Evolutionary conservation across 2,113 vertebrate genomes (phyloP).

Genomic region (Fulica atra): DNA sequence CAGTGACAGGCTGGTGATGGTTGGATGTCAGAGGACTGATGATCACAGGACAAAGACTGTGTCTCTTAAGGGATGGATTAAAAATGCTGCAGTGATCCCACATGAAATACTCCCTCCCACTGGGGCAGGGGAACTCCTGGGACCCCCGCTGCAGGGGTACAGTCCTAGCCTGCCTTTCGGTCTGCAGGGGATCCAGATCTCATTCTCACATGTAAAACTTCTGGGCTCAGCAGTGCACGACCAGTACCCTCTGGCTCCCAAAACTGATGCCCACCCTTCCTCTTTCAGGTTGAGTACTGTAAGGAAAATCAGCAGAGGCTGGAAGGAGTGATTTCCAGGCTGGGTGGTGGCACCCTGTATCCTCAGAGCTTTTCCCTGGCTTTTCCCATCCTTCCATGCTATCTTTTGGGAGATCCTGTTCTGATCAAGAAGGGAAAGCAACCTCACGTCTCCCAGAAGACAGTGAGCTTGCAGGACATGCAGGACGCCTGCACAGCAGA

Average conservation of each 20-base stretch:
- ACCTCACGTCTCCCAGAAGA: neutral
- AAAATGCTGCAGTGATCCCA: neutral
- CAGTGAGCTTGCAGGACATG: neutral
- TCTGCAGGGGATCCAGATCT: neutral
- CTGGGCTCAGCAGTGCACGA: accelerated
- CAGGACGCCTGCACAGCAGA: neutral
- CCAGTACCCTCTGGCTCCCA: neutral
- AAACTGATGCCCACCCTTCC: neutral
- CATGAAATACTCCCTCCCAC: neutral
- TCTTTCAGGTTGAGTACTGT: neutral
- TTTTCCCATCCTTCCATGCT: neutral
- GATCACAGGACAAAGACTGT: neutral
- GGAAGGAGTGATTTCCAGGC: neutral
- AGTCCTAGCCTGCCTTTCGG: neutral
- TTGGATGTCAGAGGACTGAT: neutral
- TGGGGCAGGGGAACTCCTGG: neutral
- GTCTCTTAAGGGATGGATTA: neutral
- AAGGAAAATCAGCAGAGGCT: neutral
- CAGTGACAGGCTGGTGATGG: neutral
- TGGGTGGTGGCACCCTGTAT: neutral
- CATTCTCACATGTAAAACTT: neutral
- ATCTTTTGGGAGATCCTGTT: neutral
- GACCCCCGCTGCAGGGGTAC: neutral
- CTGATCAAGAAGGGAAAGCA: neutral
- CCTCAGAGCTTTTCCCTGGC: neutral